These are phyloP conservation scores for Drosophila incognita DNA, from an alignment of 2,888 invertebrate species.

Conservation along the genomic window DNA sequence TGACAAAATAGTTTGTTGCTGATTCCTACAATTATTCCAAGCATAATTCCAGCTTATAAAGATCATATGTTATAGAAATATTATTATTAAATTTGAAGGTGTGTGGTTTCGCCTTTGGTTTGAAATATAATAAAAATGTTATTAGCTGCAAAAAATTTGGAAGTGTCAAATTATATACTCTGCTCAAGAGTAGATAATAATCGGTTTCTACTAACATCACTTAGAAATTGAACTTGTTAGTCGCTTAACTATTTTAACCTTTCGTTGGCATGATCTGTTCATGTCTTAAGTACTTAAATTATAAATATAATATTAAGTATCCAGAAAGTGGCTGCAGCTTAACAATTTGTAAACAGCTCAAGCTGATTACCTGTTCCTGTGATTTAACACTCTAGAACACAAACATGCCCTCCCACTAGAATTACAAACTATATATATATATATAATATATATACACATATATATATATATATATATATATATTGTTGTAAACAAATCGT, in stretches of 20 bases:
- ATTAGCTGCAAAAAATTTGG: not conserved
- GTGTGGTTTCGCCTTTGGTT: not conserved
- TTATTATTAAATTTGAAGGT: not conserved
- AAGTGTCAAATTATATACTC: not conserved
- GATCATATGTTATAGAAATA: not conserved
- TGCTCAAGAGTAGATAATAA: not conserved
- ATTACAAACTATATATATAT: not conserved
- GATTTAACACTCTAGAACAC: not conserved
- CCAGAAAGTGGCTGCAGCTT: not conserved
- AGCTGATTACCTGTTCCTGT: not conserved
- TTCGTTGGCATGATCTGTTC: not conserved
- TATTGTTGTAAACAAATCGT: conserved; percentile 36
- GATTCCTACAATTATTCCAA: not conserved
- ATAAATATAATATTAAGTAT: not conserved
- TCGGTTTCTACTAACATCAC: not conserved
- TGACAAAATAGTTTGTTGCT: not conserved
- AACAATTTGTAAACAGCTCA: not conserved
- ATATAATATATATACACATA: no score
- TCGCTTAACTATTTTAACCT: not conserved
- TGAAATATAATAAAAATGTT: no score
- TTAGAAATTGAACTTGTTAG: not conserved
- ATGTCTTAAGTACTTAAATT: not conserved
- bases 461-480: conserved; percentile 12
- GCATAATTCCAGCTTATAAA: not conserved
- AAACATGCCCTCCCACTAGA: not conserved